Evolutionary conservation across 2,888 invertebrate genomes (phyloP).

Genomic region (Oxystoma pomonae): DNA sequence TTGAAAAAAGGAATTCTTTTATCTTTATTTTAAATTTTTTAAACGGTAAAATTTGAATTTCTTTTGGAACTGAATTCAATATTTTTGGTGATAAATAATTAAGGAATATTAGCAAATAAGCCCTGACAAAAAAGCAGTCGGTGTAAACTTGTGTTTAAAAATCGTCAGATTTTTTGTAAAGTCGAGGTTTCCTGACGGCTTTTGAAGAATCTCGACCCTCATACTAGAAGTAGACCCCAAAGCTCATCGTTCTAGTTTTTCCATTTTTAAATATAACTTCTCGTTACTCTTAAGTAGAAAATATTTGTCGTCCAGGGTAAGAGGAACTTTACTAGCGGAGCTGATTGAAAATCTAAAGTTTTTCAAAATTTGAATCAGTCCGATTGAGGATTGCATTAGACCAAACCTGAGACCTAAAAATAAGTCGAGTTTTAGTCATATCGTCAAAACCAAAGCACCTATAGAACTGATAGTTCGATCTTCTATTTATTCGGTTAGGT

Average conservation of each 20-base stretch:
- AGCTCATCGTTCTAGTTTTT: slow-evolving; percentile 12
- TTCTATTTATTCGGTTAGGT: too few species aligned
- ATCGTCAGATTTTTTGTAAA: too few species aligned
- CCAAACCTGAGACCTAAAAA: slow-evolving; percentile 27
- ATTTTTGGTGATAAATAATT: not conserved
- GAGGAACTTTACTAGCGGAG: slow-evolving; percentile 22
- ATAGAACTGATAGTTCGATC: too few species aligned
- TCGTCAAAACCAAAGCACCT: too few species aligned
- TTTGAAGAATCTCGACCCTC: too few species aligned
- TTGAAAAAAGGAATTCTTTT: too few species aligned
- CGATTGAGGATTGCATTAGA: slow-evolving; percentile 26
- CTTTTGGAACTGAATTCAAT: too few species aligned
- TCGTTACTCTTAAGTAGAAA: slow-evolving; percentile 19
- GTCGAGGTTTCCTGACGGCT: too few species aligned
- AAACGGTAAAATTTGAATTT: too few species aligned
- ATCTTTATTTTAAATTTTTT: too few species aligned
- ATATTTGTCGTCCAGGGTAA: slow-evolving; percentile 15
- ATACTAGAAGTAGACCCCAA: too few species aligned
- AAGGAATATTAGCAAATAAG: not conserved
- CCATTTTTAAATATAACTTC: slow-evolving; percentile 18
- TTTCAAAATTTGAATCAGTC: slow-evolving; percentile 21
- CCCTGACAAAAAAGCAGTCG: not conserved
- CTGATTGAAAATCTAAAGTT: slow-evolving; percentile 23
- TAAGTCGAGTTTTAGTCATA: not conserved
- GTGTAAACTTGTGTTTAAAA: too few species aligned